Evolutionary conservation across 2,797 vertebrate species (phyloP), one percentile per base, ranked within the genome.

Genomic region (Melanotaenia maccullochi): DNA sequence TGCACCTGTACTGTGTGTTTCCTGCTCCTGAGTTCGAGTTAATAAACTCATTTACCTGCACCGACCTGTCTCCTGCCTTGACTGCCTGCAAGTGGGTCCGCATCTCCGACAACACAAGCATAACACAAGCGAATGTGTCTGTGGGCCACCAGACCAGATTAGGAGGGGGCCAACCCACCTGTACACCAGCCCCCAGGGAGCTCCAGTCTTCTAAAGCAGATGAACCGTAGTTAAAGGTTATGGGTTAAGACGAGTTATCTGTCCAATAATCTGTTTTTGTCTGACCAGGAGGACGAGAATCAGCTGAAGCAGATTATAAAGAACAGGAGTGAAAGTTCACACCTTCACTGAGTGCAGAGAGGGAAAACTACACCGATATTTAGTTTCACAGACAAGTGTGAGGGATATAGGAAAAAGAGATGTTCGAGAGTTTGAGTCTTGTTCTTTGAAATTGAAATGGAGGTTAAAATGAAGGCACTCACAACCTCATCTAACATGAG

Each of bases 231-330:
- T 6, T 58, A 18, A 35, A 20, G 32, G 56, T 58, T 36, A 18
- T 22, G 18, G 32, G 56, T 58, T n/a, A 36, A 36, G 20, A n/a
- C 7, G 1, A 24, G 52, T 4, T 55, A 55, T 55, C 52, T 28
- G 52, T 55, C 51, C 12, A 25, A 25, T 30, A 56, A 30, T 32
- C 30, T 32, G 13, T 32, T 30, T 40, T 14, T 33, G 9, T 58
- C 56, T 58, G 56, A 58, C 32, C 20, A 2, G 12, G 18, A 58
- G 16, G 56, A 58, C 36, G 56, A 16, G 32, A 36, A 58, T 36
- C 32, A 2, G 28, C 33, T 60, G 58, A 76, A 60, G 30, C 1
- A 22, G 25, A 58, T 73, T 49, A 40, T 55, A 73, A 62, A 60
- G 75, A 61, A 65, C 25, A n/a, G 38, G 35, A 68, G 33, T 38